Base-by-base conservation (phyloP, 2,888 invertebrate genomes). In the Helobdella robusta region DNA sequence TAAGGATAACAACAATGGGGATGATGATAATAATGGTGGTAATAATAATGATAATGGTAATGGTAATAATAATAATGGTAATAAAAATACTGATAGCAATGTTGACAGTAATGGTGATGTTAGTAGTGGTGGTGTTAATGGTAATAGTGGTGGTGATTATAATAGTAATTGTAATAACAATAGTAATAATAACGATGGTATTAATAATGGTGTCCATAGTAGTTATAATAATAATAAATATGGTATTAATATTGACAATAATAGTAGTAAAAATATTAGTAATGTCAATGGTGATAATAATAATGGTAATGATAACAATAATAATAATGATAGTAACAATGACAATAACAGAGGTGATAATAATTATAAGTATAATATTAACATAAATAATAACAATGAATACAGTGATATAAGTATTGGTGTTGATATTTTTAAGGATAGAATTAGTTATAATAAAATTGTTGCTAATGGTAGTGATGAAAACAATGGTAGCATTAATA, bases 321-420 rank as follows among this genome's bases (percentile, higher is more conserved):
- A 36, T 35, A 59, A 36, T 59, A 59, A 36, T 59, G 40, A 36
- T 59, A 59, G 25, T 59, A 59, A 36, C 40, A 59, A n/a, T n/a
- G n/a, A n/a, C n/a, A n/a, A n/a, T n/a, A n/a, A n/a, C n/a, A n/a
- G n/a, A n/a, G n/a, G n/a, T n/a, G n/a, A n/a, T n/a, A n/a, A n/a
- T n/a, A n/a, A n/a, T n/a, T n/a, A n/a, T n/a, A n/a, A n/a, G n/a
- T n/a, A n/a, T n/a, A n/a, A n/a, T n/a, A n/a, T n/a, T n/a, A n/a
- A n/a, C n/a, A n/a, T n/a, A n/a, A n/a, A 36, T 59, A 59, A 36
- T 2, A 59, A 36, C 40, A 59, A 36, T 59, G 40, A 36, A 36
- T 4, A 36, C 20, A 59, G 18, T 59, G 40, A 36, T 59, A 59
- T 20, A 36, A 59, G 25, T 59, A 59, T 20, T 59, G 40, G 25